Base-by-base conservation (phyloP, 2,888 invertebrate species). In the Pristionchus fissidentatus region DNA sequence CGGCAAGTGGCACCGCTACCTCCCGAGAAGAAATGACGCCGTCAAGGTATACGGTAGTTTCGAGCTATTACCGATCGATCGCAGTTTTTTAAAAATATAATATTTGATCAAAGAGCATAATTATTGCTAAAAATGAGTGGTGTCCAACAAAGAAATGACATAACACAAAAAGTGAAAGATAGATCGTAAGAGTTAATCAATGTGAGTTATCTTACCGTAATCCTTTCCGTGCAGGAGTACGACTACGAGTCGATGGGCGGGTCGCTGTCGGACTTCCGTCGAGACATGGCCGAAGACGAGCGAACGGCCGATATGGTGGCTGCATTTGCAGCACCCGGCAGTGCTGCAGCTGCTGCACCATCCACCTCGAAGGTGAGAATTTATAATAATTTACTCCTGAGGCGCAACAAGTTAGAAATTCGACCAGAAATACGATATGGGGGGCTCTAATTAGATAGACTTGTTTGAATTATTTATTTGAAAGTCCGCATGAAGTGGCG, bases 1-100 rank as follows among this genome's bases (percentile, higher is more conserved):
- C 84, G 88, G 89, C 83, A 88, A 89, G 57, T 90, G 90, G 90
- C 88, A 87, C 77, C 89, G 90, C 32, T 90, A 92, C 80, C 86
- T 92, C 83, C 92, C 92, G 49, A 87, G 92, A 38, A 85, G 91
- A 73, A 85, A 87, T 55, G 90, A 90, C 73, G 88, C 85, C 22
- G 83, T 86, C 52, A 87, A 86, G 83, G 79, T 79, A 26, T 3
- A n/a, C 19, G 60, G n/a, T 26, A n/a, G 19, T 10, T 60, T n/a
- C 19, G 49, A 49, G 10, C n/a, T 60, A n/a, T 60, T 60, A 49
- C 19, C 19, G 49, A 49, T 49, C 19, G 10, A 49, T 49, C 10
- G 10, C 19, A 49, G 10, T 49, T 10, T 15, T 49, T 49, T 49
- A 15, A n/a, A n/a, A n/a, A n/a, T n/a, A n/a, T n/a, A n/a, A n/a